Conservation (phyloP, 2,113 vertebrate species). For the Panurus biarmicus region DNA sequence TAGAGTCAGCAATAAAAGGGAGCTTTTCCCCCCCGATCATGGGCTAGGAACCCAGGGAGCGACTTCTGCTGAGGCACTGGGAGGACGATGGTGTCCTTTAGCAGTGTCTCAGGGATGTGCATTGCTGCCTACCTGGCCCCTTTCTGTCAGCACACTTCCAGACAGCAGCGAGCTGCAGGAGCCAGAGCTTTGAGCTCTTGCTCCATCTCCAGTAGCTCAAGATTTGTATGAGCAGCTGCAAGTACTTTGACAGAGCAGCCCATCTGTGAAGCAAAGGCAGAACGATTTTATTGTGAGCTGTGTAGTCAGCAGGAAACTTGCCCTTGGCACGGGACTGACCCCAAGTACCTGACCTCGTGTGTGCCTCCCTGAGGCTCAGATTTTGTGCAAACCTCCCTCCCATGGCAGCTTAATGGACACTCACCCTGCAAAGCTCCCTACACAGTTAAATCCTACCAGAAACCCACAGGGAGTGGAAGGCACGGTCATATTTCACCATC, state of each 20-base stretch:
- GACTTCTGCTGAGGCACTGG: not conserved
- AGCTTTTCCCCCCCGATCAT: not conserved
- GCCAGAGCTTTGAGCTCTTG: not conserved
- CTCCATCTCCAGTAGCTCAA: not conserved
- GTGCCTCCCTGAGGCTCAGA: not conserved
- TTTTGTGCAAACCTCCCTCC: not conserved
- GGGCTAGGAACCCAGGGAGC: not conserved
- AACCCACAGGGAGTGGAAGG: not conserved
- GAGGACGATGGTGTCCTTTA: not conserved
- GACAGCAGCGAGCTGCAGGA: not conserved
- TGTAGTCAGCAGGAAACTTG: not conserved
- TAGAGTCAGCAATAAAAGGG: not conserved
- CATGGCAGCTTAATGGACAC: not conserved
- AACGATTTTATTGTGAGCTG: not conserved
- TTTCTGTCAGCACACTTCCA: not conserved
- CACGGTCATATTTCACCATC: slow-evolving; percentile 6
- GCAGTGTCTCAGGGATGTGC: not conserved
- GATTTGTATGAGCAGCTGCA: not conserved
- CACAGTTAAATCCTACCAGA: not conserved
- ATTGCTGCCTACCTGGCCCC: not conserved
- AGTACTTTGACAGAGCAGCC: not conserved
- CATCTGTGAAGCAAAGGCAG: not conserved
- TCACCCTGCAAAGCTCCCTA: not conserved
- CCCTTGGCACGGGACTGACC: not conserved
- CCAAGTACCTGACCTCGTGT: not conserved